Conservation (phyloP, 2,113 vertebrate species). For the Semicossyphus pulcher region DNA sequence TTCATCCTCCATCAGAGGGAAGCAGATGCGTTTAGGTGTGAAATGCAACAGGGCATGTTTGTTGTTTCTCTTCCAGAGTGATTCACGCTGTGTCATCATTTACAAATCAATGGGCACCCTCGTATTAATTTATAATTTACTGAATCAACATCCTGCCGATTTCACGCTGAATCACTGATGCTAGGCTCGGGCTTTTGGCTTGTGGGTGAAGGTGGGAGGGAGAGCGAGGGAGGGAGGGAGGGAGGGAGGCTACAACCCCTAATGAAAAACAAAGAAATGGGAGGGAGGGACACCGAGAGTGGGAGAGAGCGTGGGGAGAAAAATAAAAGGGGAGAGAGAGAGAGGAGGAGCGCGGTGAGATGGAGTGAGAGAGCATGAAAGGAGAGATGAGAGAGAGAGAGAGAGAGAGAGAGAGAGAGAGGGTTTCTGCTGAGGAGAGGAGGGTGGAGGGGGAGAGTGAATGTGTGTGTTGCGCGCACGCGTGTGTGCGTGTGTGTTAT, state of each 20-base stretch:
- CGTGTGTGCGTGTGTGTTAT: constrained; percentile 35
- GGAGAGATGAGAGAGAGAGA: constrained; percentile 55
- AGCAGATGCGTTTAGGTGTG: constrained; percentile 46
- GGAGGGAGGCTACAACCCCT: constrained; percentile 44
- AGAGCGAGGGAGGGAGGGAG: neutral
- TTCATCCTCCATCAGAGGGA: constrained; percentile 26
- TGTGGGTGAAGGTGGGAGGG: constrained; percentile 35
- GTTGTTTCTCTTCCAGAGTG: constrained; percentile 37
- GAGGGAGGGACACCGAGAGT: constrained; percentile 31
- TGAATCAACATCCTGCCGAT: constrained; percentile 64
- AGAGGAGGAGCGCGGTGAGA: constrained; percentile 49
- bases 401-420: constrained; percentile 55
- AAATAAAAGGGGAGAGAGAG: constrained; percentile 7
- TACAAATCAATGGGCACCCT: constrained; percentile 50
- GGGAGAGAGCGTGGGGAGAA: constrained; percentile 20
- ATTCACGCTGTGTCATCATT: constrained; percentile 42
- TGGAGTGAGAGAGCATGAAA: constrained; percentile 50
- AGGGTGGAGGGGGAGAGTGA: constrained; percentile 63
- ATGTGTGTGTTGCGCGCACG: constrained; percentile 6
- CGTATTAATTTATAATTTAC: constrained; percentile 63
- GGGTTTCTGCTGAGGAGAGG: constrained; percentile 51
- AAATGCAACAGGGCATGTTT: constrained; percentile 45
- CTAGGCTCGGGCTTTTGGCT: constrained; percentile 39
- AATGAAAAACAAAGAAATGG: constrained; percentile 48
- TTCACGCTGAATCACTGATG: constrained; percentile 67